Conservation (phyloP, 2,888 invertebrate genomes). For the Scaptomyza caliginosa region DNA sequence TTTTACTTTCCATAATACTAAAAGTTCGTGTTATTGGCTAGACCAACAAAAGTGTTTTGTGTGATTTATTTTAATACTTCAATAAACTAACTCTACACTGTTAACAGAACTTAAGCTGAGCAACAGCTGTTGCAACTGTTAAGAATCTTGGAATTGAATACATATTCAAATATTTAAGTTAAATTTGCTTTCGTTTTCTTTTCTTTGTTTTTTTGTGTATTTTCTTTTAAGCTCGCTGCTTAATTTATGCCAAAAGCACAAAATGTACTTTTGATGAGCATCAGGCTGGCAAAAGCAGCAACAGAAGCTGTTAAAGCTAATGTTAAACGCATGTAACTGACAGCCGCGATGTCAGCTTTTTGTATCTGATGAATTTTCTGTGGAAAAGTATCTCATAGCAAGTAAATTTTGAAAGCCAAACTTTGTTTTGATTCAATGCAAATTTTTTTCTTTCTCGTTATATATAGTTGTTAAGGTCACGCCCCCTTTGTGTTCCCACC, state of each 20-base stretch:
- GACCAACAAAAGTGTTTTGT: no score
- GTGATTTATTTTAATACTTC: no score
- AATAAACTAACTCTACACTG: no score
- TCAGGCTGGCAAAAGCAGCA: slow-evolving; percentile 16
- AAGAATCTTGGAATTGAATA: no score
- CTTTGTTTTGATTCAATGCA: slow-evolving; percentile 46
- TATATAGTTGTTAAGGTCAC: slow-evolving; percentile 20
- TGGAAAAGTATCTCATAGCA: slow-evolving; percentile 21
- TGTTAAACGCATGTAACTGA: slow-evolving; percentile 59
- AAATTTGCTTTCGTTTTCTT: slow-evolving; percentile 6
- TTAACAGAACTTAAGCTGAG: background rate
- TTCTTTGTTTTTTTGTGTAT: background rate
- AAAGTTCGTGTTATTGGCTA: no score
- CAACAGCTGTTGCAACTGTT: background rate
- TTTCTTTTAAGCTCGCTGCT: slow-evolving; percentile 10
- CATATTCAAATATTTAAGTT: background rate
- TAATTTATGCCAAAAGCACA: slow-evolving; percentile 61
- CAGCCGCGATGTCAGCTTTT: slow-evolving; percentile 28
- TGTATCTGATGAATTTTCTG: slow-evolving; percentile 6
- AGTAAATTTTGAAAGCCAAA: slow-evolving; percentile 30
- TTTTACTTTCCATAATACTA: background rate
- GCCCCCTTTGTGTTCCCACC: background rate
- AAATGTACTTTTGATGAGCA: slow-evolving; percentile 68
- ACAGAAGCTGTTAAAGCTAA: slow-evolving; percentile 21
- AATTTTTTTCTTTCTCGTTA: slow-evolving; percentile 38